Evolutionary conservation across 2,113 vertebrate genomes (phyloP).

Genomic region (Urocolius indicus): DNA sequence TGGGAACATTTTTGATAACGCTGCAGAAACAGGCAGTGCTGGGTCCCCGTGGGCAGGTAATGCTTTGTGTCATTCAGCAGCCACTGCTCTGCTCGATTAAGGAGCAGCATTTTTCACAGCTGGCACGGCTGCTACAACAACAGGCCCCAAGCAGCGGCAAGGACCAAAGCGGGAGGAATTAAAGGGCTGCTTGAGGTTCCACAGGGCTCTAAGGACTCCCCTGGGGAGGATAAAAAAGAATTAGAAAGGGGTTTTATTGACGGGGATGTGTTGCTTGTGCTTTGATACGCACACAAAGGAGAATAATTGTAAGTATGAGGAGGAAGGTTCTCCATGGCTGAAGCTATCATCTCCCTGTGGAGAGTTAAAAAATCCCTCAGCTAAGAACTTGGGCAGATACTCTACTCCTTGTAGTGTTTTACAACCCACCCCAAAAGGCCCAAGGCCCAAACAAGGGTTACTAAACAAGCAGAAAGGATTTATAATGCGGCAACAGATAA

Average conservation of each 20-base stretch:
- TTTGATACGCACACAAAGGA: background rate
- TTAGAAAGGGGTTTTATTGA: constrained; percentile 36
- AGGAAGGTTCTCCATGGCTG: background rate
- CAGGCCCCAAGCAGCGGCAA: background rate
- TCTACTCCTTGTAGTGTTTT: background rate
- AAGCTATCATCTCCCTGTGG: background rate
- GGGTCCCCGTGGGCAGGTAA: constrained; percentile 51
- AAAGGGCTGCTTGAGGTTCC: constrained; percentile 15
- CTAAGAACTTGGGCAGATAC: background rate
- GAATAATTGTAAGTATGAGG: background rate
- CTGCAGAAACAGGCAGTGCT: background rate
- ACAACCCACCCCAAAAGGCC: background rate
- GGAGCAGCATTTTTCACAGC: constrained; percentile 23
- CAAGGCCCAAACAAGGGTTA: background rate
- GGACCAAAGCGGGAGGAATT: constrained; percentile 31
- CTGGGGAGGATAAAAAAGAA: constrained; percentile 43
- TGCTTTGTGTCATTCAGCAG: constrained; percentile 32
- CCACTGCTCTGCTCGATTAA: background rate
- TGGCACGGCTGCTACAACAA: background rate
- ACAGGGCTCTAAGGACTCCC: background rate
- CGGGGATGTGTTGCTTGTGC: background rate
- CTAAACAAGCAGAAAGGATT: background rate
- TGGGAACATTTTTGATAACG: constrained; percentile 15
- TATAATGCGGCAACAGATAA: background rate
- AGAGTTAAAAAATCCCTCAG: background rate